phyloP scores from a whole-genome alignment of 2,113 vertebrate species.

The Corvus hawaiiensis region DNA sequence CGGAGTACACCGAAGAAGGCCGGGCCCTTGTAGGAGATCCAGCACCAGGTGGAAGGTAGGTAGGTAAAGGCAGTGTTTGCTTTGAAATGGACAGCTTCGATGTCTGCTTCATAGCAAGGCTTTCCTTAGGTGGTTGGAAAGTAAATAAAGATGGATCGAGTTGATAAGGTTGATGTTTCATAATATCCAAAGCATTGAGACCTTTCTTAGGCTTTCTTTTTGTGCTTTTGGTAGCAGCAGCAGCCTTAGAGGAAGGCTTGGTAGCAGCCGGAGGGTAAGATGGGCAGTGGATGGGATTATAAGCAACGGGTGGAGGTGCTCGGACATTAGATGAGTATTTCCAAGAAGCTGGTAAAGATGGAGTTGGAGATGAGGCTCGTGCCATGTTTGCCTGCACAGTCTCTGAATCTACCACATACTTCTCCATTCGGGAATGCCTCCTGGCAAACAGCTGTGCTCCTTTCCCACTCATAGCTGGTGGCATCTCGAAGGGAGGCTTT shows the following conservation, averaged over 20 bases:
- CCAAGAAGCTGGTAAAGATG: conserved; percentile 89
- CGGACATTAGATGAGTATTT: conserved; percentile 93
- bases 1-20: conserved; percentile 72
- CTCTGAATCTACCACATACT: conserved; percentile 92
- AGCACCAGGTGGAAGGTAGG: conserved; percentile 48
- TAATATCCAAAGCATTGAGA: conserved; percentile 90
- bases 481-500: conserved; percentile 85
- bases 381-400: conserved; percentile 88
- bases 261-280: conserved; percentile 87
- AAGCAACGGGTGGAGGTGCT: conserved; percentile 89
- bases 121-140: conserved; percentile 84
- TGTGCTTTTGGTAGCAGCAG: conserved; percentile 60
- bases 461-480: conserved; percentile 83
- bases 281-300: conserved; percentile 92
- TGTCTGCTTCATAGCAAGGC: conserved; percentile 67
- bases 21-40: conserved; percentile 29
- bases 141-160: conserved; percentile 91
- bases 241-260: conserved; percentile 73
- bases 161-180: conserved; percentile 97
- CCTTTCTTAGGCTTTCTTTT: conserved; percentile 84
- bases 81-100: conserved; percentile 65
- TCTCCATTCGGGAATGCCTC: conserved; percentile 96
- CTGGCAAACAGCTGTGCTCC: conserved; percentile 96
- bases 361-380: conserved; percentile 83
- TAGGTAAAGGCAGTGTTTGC: conserved; percentile 60